These are phyloP conservation scores for Chlorodrepanis virens DNA, from an alignment of 2,113 vertebrate species.

Conservation along the genomic window DNA sequence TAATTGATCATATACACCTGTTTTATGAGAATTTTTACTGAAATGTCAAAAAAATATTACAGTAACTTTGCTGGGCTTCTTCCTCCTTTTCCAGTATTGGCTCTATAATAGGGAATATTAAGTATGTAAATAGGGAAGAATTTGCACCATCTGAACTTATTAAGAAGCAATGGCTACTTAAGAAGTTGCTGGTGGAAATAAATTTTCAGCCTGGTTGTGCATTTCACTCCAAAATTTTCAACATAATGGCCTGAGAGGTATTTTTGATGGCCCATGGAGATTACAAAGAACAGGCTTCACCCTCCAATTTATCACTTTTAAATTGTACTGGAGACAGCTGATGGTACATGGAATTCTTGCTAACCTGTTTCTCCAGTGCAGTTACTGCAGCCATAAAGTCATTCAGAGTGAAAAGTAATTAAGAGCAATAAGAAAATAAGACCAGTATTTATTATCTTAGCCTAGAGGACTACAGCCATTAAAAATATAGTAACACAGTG, in stretches of 20 bases:
- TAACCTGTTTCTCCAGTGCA: not conserved
- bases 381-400: not conserved
- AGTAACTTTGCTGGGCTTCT: not conserved
- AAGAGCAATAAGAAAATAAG: conserved; percentile 11
- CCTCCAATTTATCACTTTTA: not conserved
- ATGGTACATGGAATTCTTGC: not conserved
- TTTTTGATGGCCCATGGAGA: not conserved
- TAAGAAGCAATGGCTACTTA: not conserved
- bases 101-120: not conserved
- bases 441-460: not conserved
- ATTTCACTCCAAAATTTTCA: not conserved
- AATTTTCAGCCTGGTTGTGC: not conserved
- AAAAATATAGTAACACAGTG: not conserved
- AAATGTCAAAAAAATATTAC: not conserved
- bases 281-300: not conserved
- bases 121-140: not conserved
- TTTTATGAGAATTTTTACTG: not conserved
- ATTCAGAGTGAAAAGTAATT: conserved; percentile 6
- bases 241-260: not conserved
- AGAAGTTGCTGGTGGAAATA: not conserved
- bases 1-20: not conserved
- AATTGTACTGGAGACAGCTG: not conserved
- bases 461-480: not conserved
- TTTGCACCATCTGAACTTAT: not conserved
- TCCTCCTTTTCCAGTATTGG: not conserved